These are phyloP conservation scores for Agrotis puta DNA, from an alignment of 2,888 invertebrate species.

Conservation along the genomic window DNA sequence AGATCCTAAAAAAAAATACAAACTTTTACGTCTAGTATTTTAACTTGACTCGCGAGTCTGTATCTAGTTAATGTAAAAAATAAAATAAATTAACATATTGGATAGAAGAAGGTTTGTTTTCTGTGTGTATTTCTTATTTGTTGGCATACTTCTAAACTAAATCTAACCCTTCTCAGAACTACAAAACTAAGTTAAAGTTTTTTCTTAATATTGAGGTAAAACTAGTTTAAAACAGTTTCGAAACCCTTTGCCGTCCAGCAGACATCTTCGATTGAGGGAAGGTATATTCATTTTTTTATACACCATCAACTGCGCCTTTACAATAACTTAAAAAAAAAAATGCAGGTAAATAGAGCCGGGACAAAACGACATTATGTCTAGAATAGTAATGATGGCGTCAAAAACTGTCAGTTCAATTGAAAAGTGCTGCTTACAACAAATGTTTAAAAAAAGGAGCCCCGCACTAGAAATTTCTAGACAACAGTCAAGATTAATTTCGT, in stretches of 20 bases:
- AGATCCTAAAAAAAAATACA: not conserved
- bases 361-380: too few relatives aligned
- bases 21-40: not conserved
- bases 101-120: too few relatives aligned
- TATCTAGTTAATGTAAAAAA: too few relatives aligned
- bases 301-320: slow-evolving; percentile 2
- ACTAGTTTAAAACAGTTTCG: slow-evolving; percentile 52
- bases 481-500: too few relatives aligned
- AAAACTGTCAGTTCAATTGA: too few relatives aligned
- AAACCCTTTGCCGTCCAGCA: slow-evolving; percentile 29
- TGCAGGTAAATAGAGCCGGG: too few relatives aligned
- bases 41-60: too few relatives aligned
- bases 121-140: slow-evolving; percentile 21
- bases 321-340: not conserved
- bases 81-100: too few relatives aligned
- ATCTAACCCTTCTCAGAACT: slow-evolving; percentile 49
- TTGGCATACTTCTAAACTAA: slow-evolving; percentile 35
- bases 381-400: too few relatives aligned
- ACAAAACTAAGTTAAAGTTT: slow-evolving; percentile 39
- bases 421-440: too few relatives aligned
- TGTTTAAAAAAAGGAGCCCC: too few relatives aligned
- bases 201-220: slow-evolving; percentile 43
- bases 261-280: slow-evolving; percentile 4
- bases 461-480: too few relatives aligned
- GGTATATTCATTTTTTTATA: slow-evolving; percentile 9